Evolutionary conservation across 2,797 vertebrate genomes (phyloP), one percentile per base, ranked within the genome.

Genomic region (Triplophysa yarkandensis): DNA sequence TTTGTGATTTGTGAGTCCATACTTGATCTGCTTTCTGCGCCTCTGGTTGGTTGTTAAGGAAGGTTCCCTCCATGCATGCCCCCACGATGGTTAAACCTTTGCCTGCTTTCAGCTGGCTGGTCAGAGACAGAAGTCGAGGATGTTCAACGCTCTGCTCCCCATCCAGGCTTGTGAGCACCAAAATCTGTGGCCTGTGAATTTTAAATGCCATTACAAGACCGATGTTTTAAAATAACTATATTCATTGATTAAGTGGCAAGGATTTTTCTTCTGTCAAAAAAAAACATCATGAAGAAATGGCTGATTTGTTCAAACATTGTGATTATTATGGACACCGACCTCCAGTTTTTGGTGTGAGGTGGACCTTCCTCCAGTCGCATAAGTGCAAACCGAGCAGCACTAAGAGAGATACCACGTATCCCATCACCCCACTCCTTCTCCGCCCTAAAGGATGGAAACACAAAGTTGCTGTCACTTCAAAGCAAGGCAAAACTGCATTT

Each of bases 351-450:
- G 81, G 97, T 99, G 85, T 99, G 98, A 0, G 98, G 97, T 0
- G 95, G 95, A 0, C 96, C 98, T 77, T 98, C 96, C 87, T 99
- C 98, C 85, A 99, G 78, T 50, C 97, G 92, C 86, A 98, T 90
- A 77, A 99, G 94, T 17, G 98, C 98, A 0, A 93, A 99, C 61
- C 95, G 95, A 1, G 98, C 97, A 0, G 97, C 98, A 0, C 98
- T 99, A 77, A 99, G 94, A 4, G 98, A 99, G 79, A 99, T 90
- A 2, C 98, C 98, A 2, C 98, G 94, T 84, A 99, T 99, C 4
- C 98, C 98, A 0, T 99, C 98, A 0, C 98, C 98, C 98, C 98
- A 99, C 81, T 99, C 98, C 83, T 99, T 99, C 90, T 99, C 98
- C 0, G 98, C 97, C 87, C 97, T 99, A 88, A 16, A 75, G 9